Percentiles rank a stretch among this genome's conserved stretches.
phyloP scores from a whole-genome alignment of 2,113 vertebrate genomes.

The Sorex araneus region DNA sequence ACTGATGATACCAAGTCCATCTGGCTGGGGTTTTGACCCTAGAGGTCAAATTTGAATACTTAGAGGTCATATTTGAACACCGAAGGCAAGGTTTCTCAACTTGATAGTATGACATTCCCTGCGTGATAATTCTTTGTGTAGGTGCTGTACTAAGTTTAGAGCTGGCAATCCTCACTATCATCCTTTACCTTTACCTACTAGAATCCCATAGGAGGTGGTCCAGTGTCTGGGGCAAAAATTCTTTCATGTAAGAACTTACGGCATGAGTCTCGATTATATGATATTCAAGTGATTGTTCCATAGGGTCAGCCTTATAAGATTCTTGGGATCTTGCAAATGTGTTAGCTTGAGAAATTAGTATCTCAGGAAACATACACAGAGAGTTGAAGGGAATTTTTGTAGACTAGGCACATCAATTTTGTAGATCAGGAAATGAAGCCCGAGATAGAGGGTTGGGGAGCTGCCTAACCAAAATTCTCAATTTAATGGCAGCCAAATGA shows the following conservation, averaged over 20 bases:
- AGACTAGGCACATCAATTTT: too few relatives aligned
- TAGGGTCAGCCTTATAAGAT: background rate
- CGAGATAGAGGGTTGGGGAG: background rate
- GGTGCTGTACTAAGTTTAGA: background rate
- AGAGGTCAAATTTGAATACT: background rate
- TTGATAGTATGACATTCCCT: background rate
- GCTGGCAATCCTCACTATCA: too few relatives aligned
- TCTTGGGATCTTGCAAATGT: background rate
- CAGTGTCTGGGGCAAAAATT: background rate
- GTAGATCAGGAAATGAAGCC: background rate
- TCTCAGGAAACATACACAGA: background rate
- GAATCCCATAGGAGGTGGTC: background rate
- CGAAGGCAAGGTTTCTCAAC: background rate
- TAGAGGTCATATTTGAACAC: too few relatives aligned
- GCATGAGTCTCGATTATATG: background rate
- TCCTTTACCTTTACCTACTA: background rate
- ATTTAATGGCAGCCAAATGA: background rate
- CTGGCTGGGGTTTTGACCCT: background rate
- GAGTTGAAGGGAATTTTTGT: background rate
- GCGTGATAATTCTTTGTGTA: background rate
- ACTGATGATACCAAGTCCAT: background rate
- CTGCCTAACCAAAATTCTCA: accelerated
- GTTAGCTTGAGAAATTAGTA: background rate
- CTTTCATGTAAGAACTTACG: background rate
- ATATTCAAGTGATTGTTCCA: background rate